Evolutionary conservation across 2,797 vertebrate species (phyloP).

Genomic region (Helarctos malayanus): DNA sequence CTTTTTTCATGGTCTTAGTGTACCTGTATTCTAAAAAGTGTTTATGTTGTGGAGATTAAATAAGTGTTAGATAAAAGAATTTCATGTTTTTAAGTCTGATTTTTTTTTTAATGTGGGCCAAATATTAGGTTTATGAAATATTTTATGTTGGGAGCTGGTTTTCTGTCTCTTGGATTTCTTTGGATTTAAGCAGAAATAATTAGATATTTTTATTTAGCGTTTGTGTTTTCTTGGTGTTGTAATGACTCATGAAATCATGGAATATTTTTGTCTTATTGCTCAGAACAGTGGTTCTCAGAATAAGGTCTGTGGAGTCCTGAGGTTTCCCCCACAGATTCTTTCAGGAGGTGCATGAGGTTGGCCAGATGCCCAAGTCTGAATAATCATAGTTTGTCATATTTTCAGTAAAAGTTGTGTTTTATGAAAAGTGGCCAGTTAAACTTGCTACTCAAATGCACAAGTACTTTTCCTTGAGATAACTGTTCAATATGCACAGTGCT

Average conservation of each 20-base stretch:
- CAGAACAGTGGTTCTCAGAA: conserved; percentile 23
- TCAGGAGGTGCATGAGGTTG: background rate
- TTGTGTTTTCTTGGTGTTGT: conserved; percentile 40
- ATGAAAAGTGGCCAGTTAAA: background rate
- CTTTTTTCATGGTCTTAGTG: background rate
- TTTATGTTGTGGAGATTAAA: conserved; percentile 13
- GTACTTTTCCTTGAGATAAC: conserved; percentile 7
- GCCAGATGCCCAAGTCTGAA: conserved; percentile 3
- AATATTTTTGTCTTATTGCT: conserved; percentile 38
- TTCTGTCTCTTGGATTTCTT: conserved; percentile 17
- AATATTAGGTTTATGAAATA: background rate
- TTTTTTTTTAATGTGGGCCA: conserved; percentile 10
- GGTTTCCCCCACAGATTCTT: background rate
- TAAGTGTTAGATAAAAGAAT: conserved; percentile 21
- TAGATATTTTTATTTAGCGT: conserved; percentile 36
- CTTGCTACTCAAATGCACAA: background rate
- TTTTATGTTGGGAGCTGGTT: background rate
- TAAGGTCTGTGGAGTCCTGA: background rate
- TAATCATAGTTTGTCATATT: conserved; percentile 40
- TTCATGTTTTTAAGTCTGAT: conserved; percentile 28
- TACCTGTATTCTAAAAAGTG: conserved; percentile 14
- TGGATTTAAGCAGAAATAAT: conserved; percentile 41
- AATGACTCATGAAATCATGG: background rate
- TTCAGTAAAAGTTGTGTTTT: conserved; percentile 41
- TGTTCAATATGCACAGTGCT: background rate